Conservation (phyloP, 2,888 invertebrate genomes). For the Physocephala rufipes region DNA sequence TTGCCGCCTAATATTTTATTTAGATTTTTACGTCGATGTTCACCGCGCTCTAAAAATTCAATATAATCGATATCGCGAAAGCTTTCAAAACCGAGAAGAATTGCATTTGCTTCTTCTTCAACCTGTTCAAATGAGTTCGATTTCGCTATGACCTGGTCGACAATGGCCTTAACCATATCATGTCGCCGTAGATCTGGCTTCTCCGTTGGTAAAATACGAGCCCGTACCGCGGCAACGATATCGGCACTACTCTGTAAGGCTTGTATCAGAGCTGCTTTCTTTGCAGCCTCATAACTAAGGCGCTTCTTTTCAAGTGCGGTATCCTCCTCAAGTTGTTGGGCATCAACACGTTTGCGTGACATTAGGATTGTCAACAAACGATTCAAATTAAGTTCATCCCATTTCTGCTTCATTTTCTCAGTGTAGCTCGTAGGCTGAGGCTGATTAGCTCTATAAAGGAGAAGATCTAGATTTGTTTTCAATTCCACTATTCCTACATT, state of each 20-base stretch:
- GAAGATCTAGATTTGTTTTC: too few species aligned
- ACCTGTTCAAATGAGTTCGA: slow-evolving; percentile 50
- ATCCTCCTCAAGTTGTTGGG: slow-evolving; percentile 67
- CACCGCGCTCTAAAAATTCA: slow-evolving; percentile 59
- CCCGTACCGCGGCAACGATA: slow-evolving; percentile 59
- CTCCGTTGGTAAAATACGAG: slow-evolving; percentile 65
- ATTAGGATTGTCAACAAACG: slow-evolving; percentile 68
- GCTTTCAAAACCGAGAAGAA: slow-evolving; percentile 47
- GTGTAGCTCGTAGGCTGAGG: slow-evolving; percentile 47
- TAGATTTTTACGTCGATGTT: slow-evolving; percentile 56
- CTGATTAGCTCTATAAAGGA: slow-evolving; percentile 40
- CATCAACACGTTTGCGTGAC: slow-evolving; percentile 63
- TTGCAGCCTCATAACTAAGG: slow-evolving; percentile 67
- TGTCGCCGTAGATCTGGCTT: slow-evolving; percentile 62
- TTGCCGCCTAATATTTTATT: slow-evolving; percentile 61
- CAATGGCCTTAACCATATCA: slow-evolving; percentile 56
- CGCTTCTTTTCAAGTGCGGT: slow-evolving; percentile 75
- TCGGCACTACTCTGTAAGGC: slow-evolving; percentile 54
- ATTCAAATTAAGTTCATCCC: slow-evolving; percentile 73
- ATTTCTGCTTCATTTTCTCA: slow-evolving; percentile 64
- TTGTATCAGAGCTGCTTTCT: slow-evolving; percentile 56
- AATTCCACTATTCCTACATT: too few species aligned
- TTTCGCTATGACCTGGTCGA: slow-evolving; percentile 47
- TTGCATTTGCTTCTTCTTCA: slow-evolving; percentile 47
- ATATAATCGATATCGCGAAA: slow-evolving; percentile 55